These are phyloP conservation scores for Stylophora pistillata DNA, from an alignment of 64 coral and sea anemone species.

Conservation along the genomic window DNA sequence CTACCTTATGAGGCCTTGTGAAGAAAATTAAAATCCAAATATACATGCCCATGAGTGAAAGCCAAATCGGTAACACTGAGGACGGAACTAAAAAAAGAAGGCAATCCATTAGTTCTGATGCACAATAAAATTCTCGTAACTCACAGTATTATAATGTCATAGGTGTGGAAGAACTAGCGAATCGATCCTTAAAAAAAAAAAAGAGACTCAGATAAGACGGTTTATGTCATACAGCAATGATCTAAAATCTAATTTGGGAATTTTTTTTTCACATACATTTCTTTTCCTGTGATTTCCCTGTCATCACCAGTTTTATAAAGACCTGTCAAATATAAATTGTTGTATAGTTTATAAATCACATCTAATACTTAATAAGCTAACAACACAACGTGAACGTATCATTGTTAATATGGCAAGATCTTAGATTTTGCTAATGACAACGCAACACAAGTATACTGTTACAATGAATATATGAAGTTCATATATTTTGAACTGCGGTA, in stretches of 20 bases:
- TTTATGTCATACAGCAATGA: neutral
- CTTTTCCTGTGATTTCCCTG: slow-evolving; percentile 50
- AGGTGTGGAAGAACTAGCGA: too few species aligned
- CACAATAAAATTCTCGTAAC: too few species aligned
- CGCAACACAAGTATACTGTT: too few species aligned
- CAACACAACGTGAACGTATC: too few species aligned
- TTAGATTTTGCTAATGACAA: too few species aligned
- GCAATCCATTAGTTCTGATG: neutral
- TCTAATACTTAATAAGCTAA: too few species aligned
- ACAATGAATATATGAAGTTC: too few species aligned
- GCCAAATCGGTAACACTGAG: slow-evolving; percentile 75
- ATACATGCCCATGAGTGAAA: slow-evolving; percentile 84
- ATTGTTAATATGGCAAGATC: too few species aligned
- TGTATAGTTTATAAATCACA: neutral
- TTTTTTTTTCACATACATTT: slow-evolving; percentile 47
- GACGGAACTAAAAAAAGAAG: slow-evolving; percentile 69
- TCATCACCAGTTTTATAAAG: slow-evolving; percentile 64
- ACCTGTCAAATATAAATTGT: slow-evolving; percentile 19
- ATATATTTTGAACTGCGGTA: too few species aligned
- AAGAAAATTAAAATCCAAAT: slow-evolving; percentile 93
- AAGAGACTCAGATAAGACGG: too few species aligned
- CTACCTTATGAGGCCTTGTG: slow-evolving; percentile 89
- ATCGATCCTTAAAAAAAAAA: neutral
- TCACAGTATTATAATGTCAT: too few species aligned
- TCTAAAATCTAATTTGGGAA: neutral